Evolutionary conservation across 2,888 invertebrate genomes (phyloP).

Genomic region (Spodoptera littoralis): DNA sequence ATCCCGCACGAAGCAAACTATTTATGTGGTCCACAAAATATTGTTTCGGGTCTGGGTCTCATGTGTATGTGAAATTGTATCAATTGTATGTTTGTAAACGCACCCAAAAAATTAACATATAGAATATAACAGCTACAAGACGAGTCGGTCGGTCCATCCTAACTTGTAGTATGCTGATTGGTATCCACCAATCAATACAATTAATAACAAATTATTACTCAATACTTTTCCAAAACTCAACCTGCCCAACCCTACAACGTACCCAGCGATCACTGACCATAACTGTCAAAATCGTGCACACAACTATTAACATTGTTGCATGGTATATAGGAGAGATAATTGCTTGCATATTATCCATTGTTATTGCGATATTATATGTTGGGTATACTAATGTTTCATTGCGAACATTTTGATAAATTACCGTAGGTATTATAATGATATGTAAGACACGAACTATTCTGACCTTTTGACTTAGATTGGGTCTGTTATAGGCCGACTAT

Average conservation of each 20-base stretch:
- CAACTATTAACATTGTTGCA: constrained; percentile 49
- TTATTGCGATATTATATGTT: constrained; percentile 19
- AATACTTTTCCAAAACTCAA: not conserved
- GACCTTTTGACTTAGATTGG: constrained; percentile 37
- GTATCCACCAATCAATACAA: too few relatives aligned
- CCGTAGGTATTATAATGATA: constrained; percentile 38
- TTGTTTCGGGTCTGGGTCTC: too few relatives aligned
- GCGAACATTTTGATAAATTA: constrained; percentile 53
- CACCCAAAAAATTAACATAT: too few relatives aligned
- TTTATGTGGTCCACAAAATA: too few relatives aligned
- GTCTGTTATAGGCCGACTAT: constrained; percentile 18
- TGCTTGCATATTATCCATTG: constrained; percentile 40
- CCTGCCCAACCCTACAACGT: constrained; percentile 39
- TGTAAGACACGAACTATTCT: constrained; percentile 33
- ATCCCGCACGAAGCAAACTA: too few relatives aligned
- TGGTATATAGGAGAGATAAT: constrained; percentile 41
- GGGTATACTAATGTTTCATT: constrained; percentile 27
- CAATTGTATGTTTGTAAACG: too few relatives aligned
- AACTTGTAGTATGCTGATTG: too few relatives aligned
- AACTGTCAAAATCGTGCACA: constrained; percentile 56
- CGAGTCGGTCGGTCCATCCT: too few relatives aligned
- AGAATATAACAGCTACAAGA: too few relatives aligned
- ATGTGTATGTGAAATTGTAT: too few relatives aligned
- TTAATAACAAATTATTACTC: too few relatives aligned
- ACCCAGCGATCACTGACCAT: constrained; percentile 34